Conservation (phyloP, 2,797 vertebrate genomes). For the Syngnathus acus region DNA sequence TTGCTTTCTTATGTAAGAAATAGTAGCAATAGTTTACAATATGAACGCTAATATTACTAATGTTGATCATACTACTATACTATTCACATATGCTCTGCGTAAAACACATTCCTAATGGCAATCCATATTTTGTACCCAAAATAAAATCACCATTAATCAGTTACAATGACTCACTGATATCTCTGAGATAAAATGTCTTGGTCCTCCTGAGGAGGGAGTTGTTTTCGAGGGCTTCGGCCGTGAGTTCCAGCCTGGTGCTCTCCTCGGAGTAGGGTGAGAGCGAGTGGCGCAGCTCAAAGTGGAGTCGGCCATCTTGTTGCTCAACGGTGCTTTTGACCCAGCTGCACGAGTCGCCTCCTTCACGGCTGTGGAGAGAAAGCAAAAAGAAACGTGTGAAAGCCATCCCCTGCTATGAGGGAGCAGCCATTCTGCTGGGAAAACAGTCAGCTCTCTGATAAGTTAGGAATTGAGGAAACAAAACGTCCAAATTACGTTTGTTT, state of each 20-base stretch:
- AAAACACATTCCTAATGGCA: no score
- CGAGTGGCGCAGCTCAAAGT: slow-evolving; percentile 54
- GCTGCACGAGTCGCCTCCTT: slow-evolving; percentile 23
- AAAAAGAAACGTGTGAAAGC: not conserved
- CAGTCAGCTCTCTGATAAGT: no score
- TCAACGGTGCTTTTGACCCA: slow-evolving; percentile 34
- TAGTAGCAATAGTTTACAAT: not conserved
- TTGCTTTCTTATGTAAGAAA: no score
- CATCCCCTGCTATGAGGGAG: no score
- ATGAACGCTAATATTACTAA: not conserved
- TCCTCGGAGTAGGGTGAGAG: slow-evolving; percentile 64
- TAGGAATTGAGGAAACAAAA: no score
- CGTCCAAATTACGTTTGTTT: no score
- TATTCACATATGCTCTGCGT: no score
- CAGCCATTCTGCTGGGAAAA: no score
- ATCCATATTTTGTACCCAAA: no score
- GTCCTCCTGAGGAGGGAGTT: slow-evolving; percentile 25
- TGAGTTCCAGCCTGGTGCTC: slow-evolving; percentile 47
- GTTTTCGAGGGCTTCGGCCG: slow-evolving; percentile 50
- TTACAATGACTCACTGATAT: slow-evolving; percentile 53
- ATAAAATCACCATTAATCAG: no score
- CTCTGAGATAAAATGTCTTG: slow-evolving; percentile 61
- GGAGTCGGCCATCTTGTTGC: slow-evolving; percentile 14
- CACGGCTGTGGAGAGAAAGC: slow-evolving; percentile 28
- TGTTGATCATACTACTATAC: not conserved